These are phyloP conservation scores for Eupithecia abbreviata DNA, from an alignment of 2,888 invertebrate genomes.

Conservation along the genomic window DNA sequence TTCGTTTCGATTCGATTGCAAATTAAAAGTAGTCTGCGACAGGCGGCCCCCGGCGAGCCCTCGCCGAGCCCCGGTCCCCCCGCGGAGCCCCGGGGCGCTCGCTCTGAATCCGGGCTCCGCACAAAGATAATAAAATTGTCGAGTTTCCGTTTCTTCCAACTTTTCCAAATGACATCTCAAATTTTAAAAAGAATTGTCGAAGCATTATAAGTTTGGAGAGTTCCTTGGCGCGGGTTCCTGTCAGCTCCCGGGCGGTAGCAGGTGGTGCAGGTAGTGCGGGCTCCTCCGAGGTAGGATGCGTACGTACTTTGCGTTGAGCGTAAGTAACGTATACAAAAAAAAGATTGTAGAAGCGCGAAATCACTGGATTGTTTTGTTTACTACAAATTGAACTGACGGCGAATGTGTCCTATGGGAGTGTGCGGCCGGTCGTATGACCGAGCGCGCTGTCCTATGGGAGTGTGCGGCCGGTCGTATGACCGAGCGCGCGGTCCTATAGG, in stretches of 20 bases:
- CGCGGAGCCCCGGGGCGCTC: not conserved
- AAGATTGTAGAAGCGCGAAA: too few relatives aligned
- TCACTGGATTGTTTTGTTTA: too few relatives aligned
- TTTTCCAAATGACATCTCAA: conserved; percentile 36
- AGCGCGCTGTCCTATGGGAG: not conserved
- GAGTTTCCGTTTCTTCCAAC: conserved; percentile 37
- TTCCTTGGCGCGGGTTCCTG: not conserved
- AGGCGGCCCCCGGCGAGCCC: not conserved
- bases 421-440: not conserved
- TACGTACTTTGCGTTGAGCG: too few relatives aligned
- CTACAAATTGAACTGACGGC: too few relatives aligned
- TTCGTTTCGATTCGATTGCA: conserved; percentile 10
- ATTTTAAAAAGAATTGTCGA: conserved; percentile 40
- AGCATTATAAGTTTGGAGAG: conserved; percentile 30
- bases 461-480: not conserved
- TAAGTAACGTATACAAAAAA: too few relatives aligned
- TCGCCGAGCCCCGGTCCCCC: too few relatives aligned
- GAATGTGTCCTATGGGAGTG: too few relatives aligned
- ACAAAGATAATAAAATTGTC: conserved; percentile 34
- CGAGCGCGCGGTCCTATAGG: not conserved
- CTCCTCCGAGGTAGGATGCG: too few relatives aligned
- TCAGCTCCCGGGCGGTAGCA: too few relatives aligned
- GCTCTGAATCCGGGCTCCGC: not conserved
- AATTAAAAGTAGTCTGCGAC: conserved; percentile 22
- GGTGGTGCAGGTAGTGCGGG: too few relatives aligned